Evolutionary conservation across 2,113 vertebrate species (phyloP), one percentile per base, ranked within the genome.

Genomic region (Columbina picui): DNA sequence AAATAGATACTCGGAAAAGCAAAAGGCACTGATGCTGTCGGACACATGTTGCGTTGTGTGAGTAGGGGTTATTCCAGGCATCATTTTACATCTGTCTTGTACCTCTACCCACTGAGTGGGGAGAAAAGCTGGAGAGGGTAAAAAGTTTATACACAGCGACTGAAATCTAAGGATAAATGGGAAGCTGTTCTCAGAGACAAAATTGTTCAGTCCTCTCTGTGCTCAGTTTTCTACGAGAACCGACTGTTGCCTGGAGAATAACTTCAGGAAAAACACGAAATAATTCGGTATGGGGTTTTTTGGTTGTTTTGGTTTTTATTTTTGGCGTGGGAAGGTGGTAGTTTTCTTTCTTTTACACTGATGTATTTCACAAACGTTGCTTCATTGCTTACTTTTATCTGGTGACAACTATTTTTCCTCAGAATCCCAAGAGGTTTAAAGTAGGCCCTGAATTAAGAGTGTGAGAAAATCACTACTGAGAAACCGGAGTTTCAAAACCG

Each of bases 291-390:
- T 60, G 7, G 29, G 43, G 43, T 43, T 56, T 29, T 56, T 5
- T 13, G 59, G 69, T 14, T n/a, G 34, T 29, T 19, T 9, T 29
- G 32, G 32, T n/a, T 22, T 18, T 1, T 18, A 34, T 22, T 15
- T 25, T 11, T 69, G n/a, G n/a, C n/a, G n/a, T n/a, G n/a, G n/a
- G 18, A 10, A 19, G 47, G 47, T 45, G 22, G 47, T 9, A 10
- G 9, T 61, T 74, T 75, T 20, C 23, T 55, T 84, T 83, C 43
- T 79, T 78, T 81, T 14, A 55, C 9, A 9, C 21, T 76, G 38
- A 59, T 94, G 45, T 61, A 14, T 89, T 97, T 94, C 74, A 77
- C 84, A 84, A 70, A 80, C 67, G 59, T 83, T 94, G n/a, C 53
- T 96, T 71, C 57, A 13, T 39, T 87, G 32, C 75, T n/a, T 39